Evolutionary conservation across 1,140 invertebrate species (phyloP), one percentile per base, ranked within the genome.

Genomic region (Centruroides vittatus): DNA sequence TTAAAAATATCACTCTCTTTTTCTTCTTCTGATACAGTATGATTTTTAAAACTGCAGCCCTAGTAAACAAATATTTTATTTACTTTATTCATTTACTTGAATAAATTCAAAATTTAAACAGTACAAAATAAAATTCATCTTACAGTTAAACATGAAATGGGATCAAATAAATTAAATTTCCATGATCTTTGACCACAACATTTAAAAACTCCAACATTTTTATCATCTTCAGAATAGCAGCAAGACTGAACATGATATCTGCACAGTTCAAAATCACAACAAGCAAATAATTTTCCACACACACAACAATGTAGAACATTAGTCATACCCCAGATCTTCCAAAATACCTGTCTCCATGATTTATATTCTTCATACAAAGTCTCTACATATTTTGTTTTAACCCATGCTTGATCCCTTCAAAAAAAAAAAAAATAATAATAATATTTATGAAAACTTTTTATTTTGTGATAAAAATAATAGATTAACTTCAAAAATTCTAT

Each of bases 321-420:
- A 11, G 61, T 36, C 4, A 62, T 52, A 5, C 60, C 64, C 64
- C 64, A 65, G 35, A 62, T 57, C 13, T 54, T 47, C 64, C 64
- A 65, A 47, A 59, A 65, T 35, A 65, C 58, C 13, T 62, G 58
- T 50, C 64, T 48, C 64, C 64, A 65, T 35, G 60, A 62, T n/a
- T 60, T 55, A n/a, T 51, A 55, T 13, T 51, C 50, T 60, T 61
- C 51, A 35, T 46, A 62, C 10, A 56, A 35, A 35, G 59, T 58
- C 58, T 65, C 57, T 36, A 61, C 47, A 52, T 65, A 62, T 13
- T 55, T 46, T 48, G 59, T 60, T 23, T 56, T 41, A 60, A 61
- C 60, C 64, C 64, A 65, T 34, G 54, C 61, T 53, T 61, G 60
- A 50, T 65, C 64, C 47, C 64, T 65, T 35, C 1, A 47, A 12